A percentile compares a stretch with the other conserved stretches of the same genome.
phyloP scores from a whole-genome alignment of 2,888 invertebrate species.

The Agonopterix heracliana region DNA sequence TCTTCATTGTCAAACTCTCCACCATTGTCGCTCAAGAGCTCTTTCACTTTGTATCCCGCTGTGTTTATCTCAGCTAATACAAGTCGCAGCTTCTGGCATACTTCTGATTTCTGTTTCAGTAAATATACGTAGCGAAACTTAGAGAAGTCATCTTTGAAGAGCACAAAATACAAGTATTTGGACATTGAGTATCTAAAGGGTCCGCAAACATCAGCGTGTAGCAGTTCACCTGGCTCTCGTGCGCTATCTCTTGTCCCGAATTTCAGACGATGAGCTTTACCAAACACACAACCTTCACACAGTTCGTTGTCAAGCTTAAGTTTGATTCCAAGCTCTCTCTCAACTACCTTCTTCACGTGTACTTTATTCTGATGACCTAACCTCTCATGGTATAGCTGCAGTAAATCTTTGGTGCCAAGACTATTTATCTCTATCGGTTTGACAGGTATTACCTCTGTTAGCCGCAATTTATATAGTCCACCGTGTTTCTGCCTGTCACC shows the following conservation, averaged over 20 bases:
- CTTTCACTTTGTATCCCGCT: too few species aligned
- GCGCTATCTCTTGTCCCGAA: slow-evolving; percentile 12
- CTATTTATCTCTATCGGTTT: not conserved
- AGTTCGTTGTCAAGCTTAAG: not conserved
- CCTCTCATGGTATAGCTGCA: slow-evolving; percentile 8
- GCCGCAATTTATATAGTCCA: too few species aligned
- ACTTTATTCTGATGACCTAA: too few species aligned
- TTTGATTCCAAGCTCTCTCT: slow-evolving; percentile 9
- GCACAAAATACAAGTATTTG: slow-evolving; percentile 1
- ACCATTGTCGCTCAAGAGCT: too few species aligned
- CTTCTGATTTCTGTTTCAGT: too few species aligned
- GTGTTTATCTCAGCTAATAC: too few species aligned
- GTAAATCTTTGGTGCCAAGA: not conserved
- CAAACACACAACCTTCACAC: slow-evolving; percentile 12
- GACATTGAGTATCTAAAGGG: slow-evolving; percentile 3
- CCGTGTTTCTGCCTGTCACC: slow-evolving; percentile 3
- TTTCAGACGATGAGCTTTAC: slow-evolving; percentile 8
- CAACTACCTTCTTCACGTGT: too few species aligned
- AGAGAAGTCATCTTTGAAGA: too few species aligned
- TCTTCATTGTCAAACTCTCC: too few species aligned
- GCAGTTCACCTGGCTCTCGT: slow-evolving; percentile 4
- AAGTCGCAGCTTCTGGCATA: too few species aligned
- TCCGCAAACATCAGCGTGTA: slow-evolving; percentile 8
- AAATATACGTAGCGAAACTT: too few species aligned
- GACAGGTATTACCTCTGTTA: not conserved